Percentiles rank a stretch among this genome's conserved stretches.
These are phyloP conservation scores for Anoura caudifer DNA, from an alignment of 2,113 vertebrate species.

Conservation along the genomic window DNA sequence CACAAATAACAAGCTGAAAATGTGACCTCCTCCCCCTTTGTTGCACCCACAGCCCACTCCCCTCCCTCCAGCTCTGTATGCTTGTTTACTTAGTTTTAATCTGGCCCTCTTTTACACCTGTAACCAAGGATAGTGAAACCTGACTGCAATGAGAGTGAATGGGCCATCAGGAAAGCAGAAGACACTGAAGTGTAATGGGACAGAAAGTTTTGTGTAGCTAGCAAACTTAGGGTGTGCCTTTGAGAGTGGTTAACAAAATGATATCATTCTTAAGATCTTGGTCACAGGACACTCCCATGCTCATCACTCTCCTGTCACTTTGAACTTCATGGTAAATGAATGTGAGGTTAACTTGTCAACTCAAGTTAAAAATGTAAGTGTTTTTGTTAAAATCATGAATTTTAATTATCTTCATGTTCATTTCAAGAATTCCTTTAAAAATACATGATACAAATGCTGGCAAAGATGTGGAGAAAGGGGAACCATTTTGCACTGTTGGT, in stretches of 20 bases:
- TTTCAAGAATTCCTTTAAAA: neutral
- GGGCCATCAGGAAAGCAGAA: neutral
- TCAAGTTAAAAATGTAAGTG: neutral
- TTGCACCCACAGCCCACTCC: neutral
- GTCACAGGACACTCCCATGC: neutral
- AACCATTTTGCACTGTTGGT: too few relatives aligned
- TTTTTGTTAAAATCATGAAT: neutral
- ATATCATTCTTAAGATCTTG: neutral
- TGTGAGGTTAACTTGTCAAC: neutral
- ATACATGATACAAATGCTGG: neutral
- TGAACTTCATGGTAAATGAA: neutral
- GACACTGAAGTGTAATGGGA: neutral
- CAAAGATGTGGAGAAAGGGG: too few relatives aligned
- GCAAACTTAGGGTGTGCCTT: neutral
- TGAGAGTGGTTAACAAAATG: neutral
- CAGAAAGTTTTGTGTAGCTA: neutral
- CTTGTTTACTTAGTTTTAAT: neutral
- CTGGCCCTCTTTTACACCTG: neutral
- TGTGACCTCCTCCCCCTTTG: neutral
- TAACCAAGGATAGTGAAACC: neutral
- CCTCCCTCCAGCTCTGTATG: neutral
- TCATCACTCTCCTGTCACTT: neutral
- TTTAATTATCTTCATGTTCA: conserved; percentile 15
- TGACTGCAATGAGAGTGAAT: neutral
- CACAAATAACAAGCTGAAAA: neutral